phyloP scores from a whole-genome alignment of 2,113 vertebrate genomes.

The Notechis scutatus region DNA sequence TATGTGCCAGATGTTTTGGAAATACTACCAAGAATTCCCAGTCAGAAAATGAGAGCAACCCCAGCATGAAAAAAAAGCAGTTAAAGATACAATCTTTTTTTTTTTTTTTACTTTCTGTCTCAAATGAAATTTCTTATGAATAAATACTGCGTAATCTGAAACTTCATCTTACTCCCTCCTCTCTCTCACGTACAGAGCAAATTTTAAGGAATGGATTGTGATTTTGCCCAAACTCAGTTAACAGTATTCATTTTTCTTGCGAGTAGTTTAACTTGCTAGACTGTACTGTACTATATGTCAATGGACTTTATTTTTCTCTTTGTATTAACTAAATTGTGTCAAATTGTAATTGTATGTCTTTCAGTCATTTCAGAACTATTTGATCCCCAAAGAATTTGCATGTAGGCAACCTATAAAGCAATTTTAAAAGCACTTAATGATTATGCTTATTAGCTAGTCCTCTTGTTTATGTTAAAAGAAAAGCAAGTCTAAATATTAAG shows the following conservation, averaged over 20 bases:
- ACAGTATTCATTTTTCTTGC: not conserved
- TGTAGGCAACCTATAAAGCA: not conserved
- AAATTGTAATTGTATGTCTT: not conserved
- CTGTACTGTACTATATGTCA: not conserved
- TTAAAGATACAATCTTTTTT: slow-evolving; percentile 42
- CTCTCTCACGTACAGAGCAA: not conserved
- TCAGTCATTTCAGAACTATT: not conserved
- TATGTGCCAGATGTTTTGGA: not conserved
- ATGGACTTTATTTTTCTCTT: not conserved
- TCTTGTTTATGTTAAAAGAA: not conserved
- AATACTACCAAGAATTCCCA: not conserved
- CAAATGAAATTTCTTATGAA: slow-evolving; percentile 35
- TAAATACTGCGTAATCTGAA: slow-evolving; percentile 39
- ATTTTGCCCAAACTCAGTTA: not conserved
- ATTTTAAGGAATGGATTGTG: not conserved
- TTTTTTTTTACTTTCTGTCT: slow-evolving; percentile 8
- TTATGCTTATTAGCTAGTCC: not conserved
- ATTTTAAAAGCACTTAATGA: not conserved
- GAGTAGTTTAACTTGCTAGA: not conserved
- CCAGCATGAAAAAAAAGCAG: slow-evolving; percentile 26
- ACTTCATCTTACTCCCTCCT: not conserved
- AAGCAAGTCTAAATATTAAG: not conserved
- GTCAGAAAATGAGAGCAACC: not conserved
- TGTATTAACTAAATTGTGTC: not conserved
- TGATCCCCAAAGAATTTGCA: not conserved